Percentiles rank a stretch among this genome's conserved stretches.
Conservation (phyloP, 1,140 invertebrate species). For the Drosophila tani region DNA sequence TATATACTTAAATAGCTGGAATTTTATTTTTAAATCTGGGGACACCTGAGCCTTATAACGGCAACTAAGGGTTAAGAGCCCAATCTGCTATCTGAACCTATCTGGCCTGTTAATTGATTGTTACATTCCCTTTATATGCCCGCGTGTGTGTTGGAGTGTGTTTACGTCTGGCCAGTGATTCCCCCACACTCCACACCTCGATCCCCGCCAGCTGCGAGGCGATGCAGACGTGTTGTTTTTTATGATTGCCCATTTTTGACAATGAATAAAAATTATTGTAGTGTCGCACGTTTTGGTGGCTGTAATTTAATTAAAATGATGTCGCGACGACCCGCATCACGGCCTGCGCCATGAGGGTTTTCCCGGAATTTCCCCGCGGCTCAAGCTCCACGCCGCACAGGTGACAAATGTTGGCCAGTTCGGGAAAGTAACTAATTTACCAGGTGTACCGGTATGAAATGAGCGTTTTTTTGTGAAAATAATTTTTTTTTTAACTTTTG, state of each 20-base stretch:
- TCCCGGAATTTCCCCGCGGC: slow-evolving; percentile 66
- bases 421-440: slow-evolving; percentile 42
- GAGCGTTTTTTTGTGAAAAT: too few species aligned
- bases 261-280: slow-evolving; percentile 83
- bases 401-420: slow-evolving; percentile 63
- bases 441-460: too few species aligned
- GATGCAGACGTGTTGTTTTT: slow-evolving; percentile 80
- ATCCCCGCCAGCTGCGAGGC: slow-evolving; percentile 40
- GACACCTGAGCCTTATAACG: too few species aligned
- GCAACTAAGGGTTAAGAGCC: slow-evolving; percentile 52
- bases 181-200: slow-evolving; percentile 13
- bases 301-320: slow-evolving; percentile 82
- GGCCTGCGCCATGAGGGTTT: slow-evolving; percentile 65
- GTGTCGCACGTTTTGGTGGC: slow-evolving; percentile 79
- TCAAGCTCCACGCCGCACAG: slow-evolving; percentile 36
- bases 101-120: slow-evolving; percentile 80
- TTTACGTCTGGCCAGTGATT: slow-evolving; percentile 20
- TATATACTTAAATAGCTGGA: not conserved
- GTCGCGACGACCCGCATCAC: slow-evolving; percentile 72
- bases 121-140: slow-evolving; percentile 60
- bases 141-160: slow-evolving; percentile 22
- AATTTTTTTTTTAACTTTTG: too few species aligned
- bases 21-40: not conserved
- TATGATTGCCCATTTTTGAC: slow-evolving; percentile 77
- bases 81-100: slow-evolving; percentile 53